phyloP scores from a whole-genome alignment of 2,113 vertebrate species.

The Callipepla squamata region DNA sequence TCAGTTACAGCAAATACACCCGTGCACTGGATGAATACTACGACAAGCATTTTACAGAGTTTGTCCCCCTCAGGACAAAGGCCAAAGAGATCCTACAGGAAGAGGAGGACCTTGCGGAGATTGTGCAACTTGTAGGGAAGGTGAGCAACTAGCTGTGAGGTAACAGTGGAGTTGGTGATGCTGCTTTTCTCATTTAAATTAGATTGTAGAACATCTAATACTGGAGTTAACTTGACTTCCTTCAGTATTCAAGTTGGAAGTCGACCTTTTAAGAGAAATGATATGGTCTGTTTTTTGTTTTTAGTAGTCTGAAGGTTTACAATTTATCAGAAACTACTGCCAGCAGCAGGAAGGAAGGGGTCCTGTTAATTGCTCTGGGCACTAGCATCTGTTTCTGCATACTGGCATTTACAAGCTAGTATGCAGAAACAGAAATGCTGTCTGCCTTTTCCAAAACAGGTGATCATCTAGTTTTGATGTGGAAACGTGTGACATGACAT shows the following conservation, averaged over 20 bases:
- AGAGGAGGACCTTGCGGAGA: slow-evolving; percentile 97
- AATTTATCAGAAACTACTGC: background rate
- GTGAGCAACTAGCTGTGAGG: slow-evolving; percentile 66
- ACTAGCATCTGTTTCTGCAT: too few species aligned
- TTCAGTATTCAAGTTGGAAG: background rate
- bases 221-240: background rate
- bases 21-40: slow-evolving; percentile 95
- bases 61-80: slow-evolving; percentile 95
- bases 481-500: background rate
- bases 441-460: background rate
- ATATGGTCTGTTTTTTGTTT: background rate
- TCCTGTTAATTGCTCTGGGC: too few species aligned
- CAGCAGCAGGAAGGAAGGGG: background rate
- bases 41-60: slow-evolving; percentile 96
- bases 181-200: background rate
- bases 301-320: background rate
- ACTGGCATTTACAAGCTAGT: background rate
- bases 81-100: slow-evolving; percentile 97
- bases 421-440: background rate
- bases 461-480: background rate
- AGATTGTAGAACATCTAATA: background rate
- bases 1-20: slow-evolving; percentile 98
- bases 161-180: background rate
- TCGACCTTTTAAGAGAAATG: background rate
- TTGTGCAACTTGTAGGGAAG: slow-evolving; percentile 98